Evolutionary conservation across 2,113 vertebrate species (phyloP).

Genomic region (Carassius gibelio): DNA sequence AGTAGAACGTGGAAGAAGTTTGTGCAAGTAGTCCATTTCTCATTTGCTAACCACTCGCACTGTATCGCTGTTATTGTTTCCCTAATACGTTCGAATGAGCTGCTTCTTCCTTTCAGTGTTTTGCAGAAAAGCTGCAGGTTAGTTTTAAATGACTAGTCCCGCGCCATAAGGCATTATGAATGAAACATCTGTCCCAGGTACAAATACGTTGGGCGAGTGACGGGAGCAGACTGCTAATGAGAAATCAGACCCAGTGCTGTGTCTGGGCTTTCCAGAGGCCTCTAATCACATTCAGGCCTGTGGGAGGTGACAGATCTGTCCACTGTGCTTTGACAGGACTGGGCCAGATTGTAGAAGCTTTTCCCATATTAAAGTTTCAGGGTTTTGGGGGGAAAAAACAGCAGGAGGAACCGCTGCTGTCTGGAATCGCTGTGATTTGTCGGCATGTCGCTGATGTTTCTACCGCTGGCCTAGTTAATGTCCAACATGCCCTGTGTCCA

Average conservation of each 20-base stretch:
- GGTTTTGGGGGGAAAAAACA: neutral
- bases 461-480: constrained; percentile 35
- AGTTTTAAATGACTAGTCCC: constrained; percentile 37
- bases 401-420: constrained; percentile 32
- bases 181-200: constrained; percentile 45
- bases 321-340: constrained; percentile 41
- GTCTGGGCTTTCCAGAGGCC: constrained; percentile 31
- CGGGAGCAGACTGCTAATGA: constrained; percentile 41
- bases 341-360: constrained; percentile 30
- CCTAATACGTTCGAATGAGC: neutral
- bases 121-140: constrained; percentile 36
- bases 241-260: constrained; percentile 40
- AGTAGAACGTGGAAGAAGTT: neutral
- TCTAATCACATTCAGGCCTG: constrained; percentile 42
- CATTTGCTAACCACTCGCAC: neutral
- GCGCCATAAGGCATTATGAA: constrained; percentile 42
- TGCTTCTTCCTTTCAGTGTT: neutral
- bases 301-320: constrained; percentile 24
- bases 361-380: constrained; percentile 43
- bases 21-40: neutral
- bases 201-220: constrained; percentile 13
- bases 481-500: constrained; percentile 31
- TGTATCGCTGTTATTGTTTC: constrained; percentile 32
- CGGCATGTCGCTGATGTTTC: constrained; percentile 30
- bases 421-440: constrained; percentile 36